These are phyloP conservation scores for Pitta sordida DNA, from an alignment of 2,113 vertebrate species.

Conservation along the genomic window DNA sequence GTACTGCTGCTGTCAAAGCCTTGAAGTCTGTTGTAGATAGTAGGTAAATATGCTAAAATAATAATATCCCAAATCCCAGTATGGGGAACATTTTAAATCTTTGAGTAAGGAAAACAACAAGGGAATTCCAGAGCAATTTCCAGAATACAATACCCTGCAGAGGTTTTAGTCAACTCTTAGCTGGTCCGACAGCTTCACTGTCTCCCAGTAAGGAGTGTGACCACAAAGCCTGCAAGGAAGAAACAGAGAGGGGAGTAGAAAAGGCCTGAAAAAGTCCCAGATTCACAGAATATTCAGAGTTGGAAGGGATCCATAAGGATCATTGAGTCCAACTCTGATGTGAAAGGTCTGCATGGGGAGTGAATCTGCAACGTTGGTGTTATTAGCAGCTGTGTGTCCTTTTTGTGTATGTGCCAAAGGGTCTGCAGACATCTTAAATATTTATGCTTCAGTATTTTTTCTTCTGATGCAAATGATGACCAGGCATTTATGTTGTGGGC, in stretches of 20 bases:
- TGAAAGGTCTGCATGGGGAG: background rate
- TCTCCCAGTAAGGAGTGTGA: background rate
- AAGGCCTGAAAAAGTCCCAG: background rate
- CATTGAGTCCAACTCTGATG: background rate
- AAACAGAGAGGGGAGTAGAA: background rate
- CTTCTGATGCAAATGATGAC: background rate
- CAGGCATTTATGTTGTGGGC: background rate
- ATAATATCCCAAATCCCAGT: background rate
- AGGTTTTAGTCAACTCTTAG: background rate
- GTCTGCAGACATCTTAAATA: background rate
- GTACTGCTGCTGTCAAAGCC: background rate
- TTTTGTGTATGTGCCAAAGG: background rate
- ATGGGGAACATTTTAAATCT: background rate
- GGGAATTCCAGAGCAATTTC: background rate
- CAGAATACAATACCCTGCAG: background rate
- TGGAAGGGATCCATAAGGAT: background rate
- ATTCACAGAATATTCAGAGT: too few relatives aligned
- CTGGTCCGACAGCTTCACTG: background rate
- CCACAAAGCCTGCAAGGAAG: background rate
- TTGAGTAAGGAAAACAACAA: background rate
- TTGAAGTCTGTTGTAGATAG: background rate
- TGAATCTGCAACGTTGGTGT: background rate
- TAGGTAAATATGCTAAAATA: background rate
- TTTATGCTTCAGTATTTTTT: background rate
- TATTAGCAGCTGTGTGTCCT: background rate